Base-by-base conservation (phyloP, 2,888 invertebrate genomes). In the Anthrax anthrax region DNA sequence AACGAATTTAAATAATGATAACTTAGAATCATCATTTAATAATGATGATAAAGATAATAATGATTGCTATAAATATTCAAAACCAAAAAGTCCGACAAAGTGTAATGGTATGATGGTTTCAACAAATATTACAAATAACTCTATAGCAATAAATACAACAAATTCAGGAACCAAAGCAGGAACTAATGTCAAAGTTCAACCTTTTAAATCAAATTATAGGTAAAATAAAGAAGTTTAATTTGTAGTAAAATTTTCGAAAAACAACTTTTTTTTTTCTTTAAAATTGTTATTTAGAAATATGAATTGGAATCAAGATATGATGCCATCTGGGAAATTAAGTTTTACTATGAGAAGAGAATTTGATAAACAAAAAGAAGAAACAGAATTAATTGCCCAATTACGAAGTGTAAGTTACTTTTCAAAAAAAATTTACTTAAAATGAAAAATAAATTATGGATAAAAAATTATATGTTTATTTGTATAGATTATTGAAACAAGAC, bases 261-360 rank as follows among this genome's bases (percentile, higher is more conserved):
- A 14, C 4, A 34, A 34, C 13, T 34, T 14, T 34, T 34, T 8
- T 9, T 37, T 37, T 19, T 4, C 19, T 17, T 43, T 40, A 17
- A 39, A 37, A n/a, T n/a, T n/a, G n/a, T n/a, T n/a, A n/a, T n/a
- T 36, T 43, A 61, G 63, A 46, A 61, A 60, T 36, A 77, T 81
- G 56, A 76, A 78, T 55, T 86, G 85, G 85, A 83, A 78, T 57
- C 79, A 80, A 57, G 82, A 84, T 56, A 66, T 77, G 52, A 27
- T 18, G 18, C 69, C 77, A 37, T 69, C 75, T 1, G 85, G 85
- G 54, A 86, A 86, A 62, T 77, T 89, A 57, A 86, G 84, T 60
- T 91, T 91, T 64, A 92, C 92, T 1, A 89, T 92, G 83, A 78
- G 90, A 59, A 74, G 92, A 54, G 91, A 91, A 66, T 85, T 90